phyloP scores from a whole-genome alignment of 1,140 invertebrate genomes.

The Apocrypta bakeri region DNA sequence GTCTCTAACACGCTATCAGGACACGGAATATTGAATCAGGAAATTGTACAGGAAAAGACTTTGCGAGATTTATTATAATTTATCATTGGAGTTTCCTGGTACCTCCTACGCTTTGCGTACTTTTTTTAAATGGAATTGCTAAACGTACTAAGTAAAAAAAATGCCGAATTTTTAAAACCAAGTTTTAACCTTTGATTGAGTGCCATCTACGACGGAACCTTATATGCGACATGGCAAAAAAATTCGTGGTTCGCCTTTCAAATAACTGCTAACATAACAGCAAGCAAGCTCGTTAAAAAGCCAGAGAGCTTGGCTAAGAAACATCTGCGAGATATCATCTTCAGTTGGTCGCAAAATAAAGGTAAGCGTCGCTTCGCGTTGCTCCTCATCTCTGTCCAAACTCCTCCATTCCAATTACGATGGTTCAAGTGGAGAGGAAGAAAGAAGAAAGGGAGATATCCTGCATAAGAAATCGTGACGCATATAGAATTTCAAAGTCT shows the following conservation, averaged over 20 bases:
- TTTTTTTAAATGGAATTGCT: too few species aligned
- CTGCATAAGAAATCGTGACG: not conserved
- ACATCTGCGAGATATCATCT: conserved; percentile 22
- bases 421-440: not conserved
- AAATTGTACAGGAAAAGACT: not conserved
- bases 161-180: too few species aligned
- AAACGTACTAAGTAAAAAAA: too few species aligned
- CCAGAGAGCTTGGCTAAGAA: conserved; percentile 8
- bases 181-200: not conserved
- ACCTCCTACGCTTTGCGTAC: too few species aligned
- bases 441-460: not conserved
- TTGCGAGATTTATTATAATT: too few species aligned
- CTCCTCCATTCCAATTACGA: conserved; percentile 38
- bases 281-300: conserved; percentile 43
- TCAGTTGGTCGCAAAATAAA: conserved; percentile 29
- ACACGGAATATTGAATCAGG: not conserved
- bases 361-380: not conserved
- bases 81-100: too few species aligned
- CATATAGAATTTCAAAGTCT: not conserved
- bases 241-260: not conserved
- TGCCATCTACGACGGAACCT: not conserved
- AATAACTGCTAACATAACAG: not conserved
- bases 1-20: not conserved
- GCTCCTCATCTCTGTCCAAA: conserved; percentile 19
- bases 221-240: not conserved